A percentile compares a stretch with the other conserved stretches of the same genome.
phyloP scores from a whole-genome alignment of 2,113 vertebrate species.

The Lampris incognitus region DNA sequence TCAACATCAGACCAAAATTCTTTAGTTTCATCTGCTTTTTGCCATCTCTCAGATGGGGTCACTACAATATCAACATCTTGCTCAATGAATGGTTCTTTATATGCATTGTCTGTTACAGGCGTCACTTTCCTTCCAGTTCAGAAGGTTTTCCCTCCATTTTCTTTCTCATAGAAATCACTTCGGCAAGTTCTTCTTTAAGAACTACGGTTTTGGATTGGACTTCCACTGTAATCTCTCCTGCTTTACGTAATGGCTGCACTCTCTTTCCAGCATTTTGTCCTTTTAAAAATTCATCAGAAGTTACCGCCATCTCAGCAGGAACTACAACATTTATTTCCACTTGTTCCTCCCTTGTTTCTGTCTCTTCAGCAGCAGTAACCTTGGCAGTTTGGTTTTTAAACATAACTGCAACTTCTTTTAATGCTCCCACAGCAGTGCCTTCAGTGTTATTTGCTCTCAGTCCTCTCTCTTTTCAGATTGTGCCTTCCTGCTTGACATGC shows the following conservation, averaged over 20 bases:
- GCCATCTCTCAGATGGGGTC: neutral
- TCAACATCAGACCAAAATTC: neutral
- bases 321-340: neutral
- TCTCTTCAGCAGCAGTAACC: neutral
- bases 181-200: neutral
- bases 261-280: neutral
- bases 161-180: neutral
- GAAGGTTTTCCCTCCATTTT: neutral
- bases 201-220: neutral
- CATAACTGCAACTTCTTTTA: neutral
- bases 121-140: neutral
- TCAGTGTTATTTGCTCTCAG: no score
- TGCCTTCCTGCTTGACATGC: neutral
- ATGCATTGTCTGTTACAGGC: neutral
- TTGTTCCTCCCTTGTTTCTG: neutral
- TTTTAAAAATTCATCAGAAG: neutral
- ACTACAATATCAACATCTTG: neutral
- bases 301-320: neutral
- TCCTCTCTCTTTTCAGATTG: neutral
- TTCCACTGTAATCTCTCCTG: neutral
- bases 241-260: neutral
- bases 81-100: no score
- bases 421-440: no score
- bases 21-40: neutral
- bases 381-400: neutral